Base-by-base conservation (phyloP, 2,888 invertebrate genomes). In the Aphodius granarius region DNA sequence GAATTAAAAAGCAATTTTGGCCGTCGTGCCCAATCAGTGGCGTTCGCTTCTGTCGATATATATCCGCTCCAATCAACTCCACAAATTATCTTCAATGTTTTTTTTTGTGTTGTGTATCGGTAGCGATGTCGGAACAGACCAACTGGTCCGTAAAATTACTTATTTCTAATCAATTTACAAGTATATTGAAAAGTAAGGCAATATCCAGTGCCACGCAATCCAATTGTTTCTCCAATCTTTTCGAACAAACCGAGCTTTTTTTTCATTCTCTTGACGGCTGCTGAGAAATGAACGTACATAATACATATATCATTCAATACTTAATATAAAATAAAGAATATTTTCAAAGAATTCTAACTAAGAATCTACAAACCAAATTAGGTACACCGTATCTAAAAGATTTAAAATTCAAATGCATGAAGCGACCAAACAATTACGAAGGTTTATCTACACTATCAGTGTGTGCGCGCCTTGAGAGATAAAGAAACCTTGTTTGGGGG, bases 111-210 rank as follows among this genome's bases (percentile, higher is more conserved):
- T 21, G 22, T 68, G 63, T 66, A 68, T 66, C 73, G 23, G 71
- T 66, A 68, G 15, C 62, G 23, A 66, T 76, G 72, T 66, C 74
- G 74, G 78, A 78, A 79, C 78, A 79, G 73, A 79, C 70, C 78
- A 81, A 82, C 78, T 79, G 81, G 82, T 81, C 83, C 83, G 83
- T 80, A 83, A 83, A 83, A 83, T 83, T 83, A 83, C 81, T 82
- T 83, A 82, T 82, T 83, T 81, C 82, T 83, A 83, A 83, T 83
- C 83, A 83, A 82, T 83, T 83, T 80, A 80, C 79, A 77, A 79
- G 79, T 74, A 75, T 75, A 74, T 73, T 73, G 76, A 77, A 76
- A 76, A 76, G 43, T 73, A 76, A 76, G 71, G 76, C 76, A 73
- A 76, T 76, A 74, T 76, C 74, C 74, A 64, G 74, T 13, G 43